Evolutionary conservation across 2,888 invertebrate species (phyloP), one percentile per base, ranked within the genome.

Genomic region (Carcina quercana): DNA sequence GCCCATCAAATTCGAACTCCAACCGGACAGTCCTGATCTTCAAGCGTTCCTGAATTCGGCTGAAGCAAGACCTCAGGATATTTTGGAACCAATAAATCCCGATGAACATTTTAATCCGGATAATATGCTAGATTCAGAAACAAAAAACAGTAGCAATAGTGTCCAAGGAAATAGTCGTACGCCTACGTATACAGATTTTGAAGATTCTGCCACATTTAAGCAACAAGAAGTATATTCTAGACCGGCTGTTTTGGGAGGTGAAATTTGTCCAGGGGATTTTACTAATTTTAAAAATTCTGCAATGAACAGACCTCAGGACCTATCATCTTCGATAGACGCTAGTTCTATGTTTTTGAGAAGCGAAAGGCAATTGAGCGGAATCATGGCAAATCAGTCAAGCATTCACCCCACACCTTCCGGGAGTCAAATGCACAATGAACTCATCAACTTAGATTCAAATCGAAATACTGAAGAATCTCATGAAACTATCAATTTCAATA

Each of bases 391-490:
- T 54, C 38, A 57, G 59, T 55, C 62, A 47, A 34, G 45, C 54
- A 4, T 54, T 29, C 21, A 55, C n/a, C 2, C 6, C n/a, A 3
- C n/a, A 11, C 4, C 6, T 11, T 24, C n/a, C n/a, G 6, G 45
- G 57, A 54, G 45, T 47, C 42, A 49, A 52, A 51, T 62, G 47
- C 62, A 66, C 69, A n/a, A n/a, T n/a, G n/a, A n/a, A n/a, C n/a
- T n/a, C n/a, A n/a, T n/a, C n/a, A n/a, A n/a, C n/a, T n/a, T n/a
- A n/a, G n/a, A n/a, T n/a, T n/a, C n/a, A n/a, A n/a, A 17, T 17
- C 54, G 55, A 56, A 73, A 72, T 69, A 67, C 71, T 65, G 56
- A 55, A 47, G 78, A 80, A 75, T 75, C 79, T 36, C 36, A 19
- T 27, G 24, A 25, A 28, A 20, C 12, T 13, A 20, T 15, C 15